Evolutionary conservation across 2,113 vertebrate species (phyloP), one percentile per base, ranked within the genome.

Genomic region (Craseonycteris thonglongyai): DNA sequence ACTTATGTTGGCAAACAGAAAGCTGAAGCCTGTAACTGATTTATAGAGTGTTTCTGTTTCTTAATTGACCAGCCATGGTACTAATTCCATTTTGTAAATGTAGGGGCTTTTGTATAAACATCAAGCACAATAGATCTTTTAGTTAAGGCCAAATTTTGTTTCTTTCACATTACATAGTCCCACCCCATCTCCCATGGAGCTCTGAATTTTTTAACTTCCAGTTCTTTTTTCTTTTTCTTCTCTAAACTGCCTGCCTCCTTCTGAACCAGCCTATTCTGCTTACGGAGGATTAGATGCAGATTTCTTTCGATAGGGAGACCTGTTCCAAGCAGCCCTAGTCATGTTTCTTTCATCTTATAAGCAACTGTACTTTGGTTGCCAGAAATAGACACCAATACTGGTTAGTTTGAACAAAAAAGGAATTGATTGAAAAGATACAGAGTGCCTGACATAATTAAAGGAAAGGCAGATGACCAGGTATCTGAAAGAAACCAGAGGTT

Each of bases 1-100:
- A 87, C 54, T 40, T 71, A 85, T 71, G 22, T 54, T 93, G 66
- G n/a, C 19, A 78, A 88, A 71, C 80, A 65, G 76, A 92, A 91
- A 83, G 58, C 71, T 81, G 63, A 71, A 85, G 11, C 35, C 63
- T 82, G 12, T 72, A 85, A 72, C 78, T 95, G 45, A 85, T 90
- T 63, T 80, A 71, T 22, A 79, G 65, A 88, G 38, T 54, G 9
- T 93, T 76, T 91, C 42, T 91, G 66, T 79, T 38, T 56, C 74
- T 82, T 93, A 91, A 93, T 61, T 93, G 65, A 38, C 33, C 35
- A 83, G 7, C 33, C 8, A 2, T 16, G 38, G 47, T 75, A 58
- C 79, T 94, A 81, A 81, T 79, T 80, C 42, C 82, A 82, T 61
- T 90, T 90, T 92, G 72, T 80, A 42, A 96, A 59, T 65, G 6